phyloP scores from a whole-genome alignment of 1,140 invertebrate species.

The Mycetomoellerius zeteki region DNA sequence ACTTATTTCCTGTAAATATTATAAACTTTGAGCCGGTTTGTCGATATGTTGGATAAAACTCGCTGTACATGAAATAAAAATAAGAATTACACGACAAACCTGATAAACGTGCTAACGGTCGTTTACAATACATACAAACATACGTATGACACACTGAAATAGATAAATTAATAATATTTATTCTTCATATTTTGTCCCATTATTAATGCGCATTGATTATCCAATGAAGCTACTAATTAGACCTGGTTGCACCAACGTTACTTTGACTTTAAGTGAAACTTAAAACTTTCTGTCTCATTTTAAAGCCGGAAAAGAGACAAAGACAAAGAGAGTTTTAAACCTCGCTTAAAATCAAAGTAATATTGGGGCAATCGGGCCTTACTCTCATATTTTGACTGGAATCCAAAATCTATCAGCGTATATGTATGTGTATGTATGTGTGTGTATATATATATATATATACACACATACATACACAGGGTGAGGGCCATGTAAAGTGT shows the following conservation, averaged over 20 bases:
- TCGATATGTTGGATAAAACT: conserved; percentile 66
- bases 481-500: no score
- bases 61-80: conserved; percentile 64
- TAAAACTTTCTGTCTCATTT: no score
- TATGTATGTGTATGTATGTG: background rate
- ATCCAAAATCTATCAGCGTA: conserved; percentile 40
- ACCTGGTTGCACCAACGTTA: no score
- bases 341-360: no score
- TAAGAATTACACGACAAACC: conserved; percentile 31
- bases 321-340: no score
- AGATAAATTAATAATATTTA: background rate
- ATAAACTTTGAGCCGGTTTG: conserved; percentile 82
- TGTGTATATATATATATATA: no score
- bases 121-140: background rate
- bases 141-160: background rate
- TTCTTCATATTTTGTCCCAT: background rate
- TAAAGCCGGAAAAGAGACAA: no score
- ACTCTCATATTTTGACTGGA: conserved; percentile 67
- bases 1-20: conserved; percentile 81
- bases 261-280: no score
- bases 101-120: conserved; percentile 52
- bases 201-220: background rate
- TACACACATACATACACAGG: no score
- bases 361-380: no score
- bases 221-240: conserved; percentile 1